phyloP scores from a whole-genome alignment of 2,113 vertebrate species.

The Candoia aspera region DNA sequence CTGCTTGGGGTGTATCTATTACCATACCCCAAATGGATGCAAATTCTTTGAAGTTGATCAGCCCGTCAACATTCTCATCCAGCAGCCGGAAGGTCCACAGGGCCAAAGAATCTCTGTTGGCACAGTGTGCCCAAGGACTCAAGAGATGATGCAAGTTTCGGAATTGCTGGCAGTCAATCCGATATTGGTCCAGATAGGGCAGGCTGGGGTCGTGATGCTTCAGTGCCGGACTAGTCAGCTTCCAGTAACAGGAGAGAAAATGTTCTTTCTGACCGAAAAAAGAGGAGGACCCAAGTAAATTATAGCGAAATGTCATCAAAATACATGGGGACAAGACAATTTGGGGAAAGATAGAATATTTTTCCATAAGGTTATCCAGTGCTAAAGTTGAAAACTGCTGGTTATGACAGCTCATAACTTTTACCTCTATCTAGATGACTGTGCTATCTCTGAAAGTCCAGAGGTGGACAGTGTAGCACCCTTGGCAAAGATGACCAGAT shows the following conservation, averaged over 20 bases:
- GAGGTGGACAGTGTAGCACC: neutral
- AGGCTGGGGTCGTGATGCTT: slow-evolving; percentile 94
- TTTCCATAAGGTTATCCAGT: slow-evolving; percentile 23
- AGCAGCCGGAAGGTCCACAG: slow-evolving; percentile 88
- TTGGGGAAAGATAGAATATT: neutral
- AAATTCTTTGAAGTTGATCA: slow-evolving; percentile 97
- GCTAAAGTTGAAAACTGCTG: neutral
- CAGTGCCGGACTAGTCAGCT: slow-evolving; percentile 75
- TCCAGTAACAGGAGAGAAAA: slow-evolving; percentile 96
- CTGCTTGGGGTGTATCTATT: no score
- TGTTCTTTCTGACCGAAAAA: slow-evolving; percentile 85
- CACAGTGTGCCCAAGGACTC: slow-evolving; percentile 90
- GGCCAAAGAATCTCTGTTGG: slow-evolving; percentile 82
- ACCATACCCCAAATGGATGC: slow-evolving; percentile 82
- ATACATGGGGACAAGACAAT: no score
- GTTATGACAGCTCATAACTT: neutral
- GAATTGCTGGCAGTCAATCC: slow-evolving; percentile 91
- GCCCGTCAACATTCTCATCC: slow-evolving; percentile 86
- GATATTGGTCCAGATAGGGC: slow-evolving; percentile 95
- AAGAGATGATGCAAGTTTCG: slow-evolving; percentile 84
- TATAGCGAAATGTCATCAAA: neutral
- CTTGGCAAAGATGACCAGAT: neutral
- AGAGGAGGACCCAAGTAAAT: neutral
- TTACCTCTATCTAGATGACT: neutral
- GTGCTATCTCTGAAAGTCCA: neutral